Evolutionary conservation across 92 coral and sea anemone genomes (phyloP).

Genomic region (Nematostella vectensis): DNA sequence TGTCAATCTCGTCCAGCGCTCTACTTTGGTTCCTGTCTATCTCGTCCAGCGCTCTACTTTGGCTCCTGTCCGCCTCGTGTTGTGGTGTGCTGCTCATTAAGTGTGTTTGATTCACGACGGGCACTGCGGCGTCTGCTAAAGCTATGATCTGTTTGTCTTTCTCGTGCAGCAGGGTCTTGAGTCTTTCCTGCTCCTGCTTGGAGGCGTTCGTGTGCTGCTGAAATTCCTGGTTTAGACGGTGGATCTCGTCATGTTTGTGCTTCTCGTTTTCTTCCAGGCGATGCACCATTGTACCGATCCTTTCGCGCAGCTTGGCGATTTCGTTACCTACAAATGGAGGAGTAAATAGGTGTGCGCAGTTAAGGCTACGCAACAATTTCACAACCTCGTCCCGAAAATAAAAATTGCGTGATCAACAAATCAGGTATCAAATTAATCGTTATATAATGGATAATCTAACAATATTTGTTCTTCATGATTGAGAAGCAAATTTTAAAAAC

Average conservation of each 20-base stretch:
- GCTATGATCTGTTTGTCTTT: constrained; percentile 76
- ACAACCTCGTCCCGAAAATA: no score
- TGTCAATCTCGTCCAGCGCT: neutral
- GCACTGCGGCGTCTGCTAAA: constrained; percentile 30
- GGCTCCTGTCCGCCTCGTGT: constrained; percentile 4
- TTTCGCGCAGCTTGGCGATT: constrained; percentile 81
- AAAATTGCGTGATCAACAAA: no score
- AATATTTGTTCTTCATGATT: no score
- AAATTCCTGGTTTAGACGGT: constrained; percentile 46
- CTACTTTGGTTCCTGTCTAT: neutral
- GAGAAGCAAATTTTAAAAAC: no score
- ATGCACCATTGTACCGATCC: constrained; percentile 40
- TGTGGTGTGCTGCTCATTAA: neutral
- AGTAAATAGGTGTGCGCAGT: no score
- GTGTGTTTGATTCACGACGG: constrained; percentile 7
- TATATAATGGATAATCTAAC: no score
- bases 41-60: constrained; percentile 1
- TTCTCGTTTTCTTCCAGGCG: constrained; percentile 67
- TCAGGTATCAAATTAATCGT: no score
- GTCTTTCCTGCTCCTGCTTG: constrained; percentile 79
- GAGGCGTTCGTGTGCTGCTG: constrained; percentile 43
- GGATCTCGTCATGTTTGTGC: constrained; percentile 36
- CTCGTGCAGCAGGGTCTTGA: constrained; percentile 64
- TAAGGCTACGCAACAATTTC: no score
- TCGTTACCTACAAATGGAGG: constrained; percentile 55